A percentile compares a stretch with the other conserved stretches of the same genome.
These are phyloP conservation scores for Latrodectus geometricus DNA, from an alignment of 1,140 invertebrate genomes.

Conservation along the genomic window DNA sequence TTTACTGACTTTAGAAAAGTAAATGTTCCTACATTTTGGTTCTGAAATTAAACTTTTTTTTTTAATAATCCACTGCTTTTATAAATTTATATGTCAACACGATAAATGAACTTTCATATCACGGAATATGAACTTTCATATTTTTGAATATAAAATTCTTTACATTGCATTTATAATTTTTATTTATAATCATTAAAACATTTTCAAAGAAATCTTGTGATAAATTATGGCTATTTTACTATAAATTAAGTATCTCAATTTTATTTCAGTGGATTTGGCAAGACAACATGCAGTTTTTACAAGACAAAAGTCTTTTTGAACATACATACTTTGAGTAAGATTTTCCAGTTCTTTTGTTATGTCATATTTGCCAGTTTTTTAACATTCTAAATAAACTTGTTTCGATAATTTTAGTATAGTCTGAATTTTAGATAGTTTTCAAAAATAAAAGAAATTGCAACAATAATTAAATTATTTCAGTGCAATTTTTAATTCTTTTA, in stretches of 20 bases:
- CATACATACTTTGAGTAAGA: constrained; percentile 92
- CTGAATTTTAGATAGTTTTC: neutral
- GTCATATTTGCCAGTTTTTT: neutral
- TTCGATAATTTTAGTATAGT: neutral
- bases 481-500: too few relatives aligned
- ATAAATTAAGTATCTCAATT: constrained; percentile 16
- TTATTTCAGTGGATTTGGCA: constrained; percentile 85
- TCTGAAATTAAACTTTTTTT: too few relatives aligned
- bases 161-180: too few relatives aligned
- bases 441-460: neutral
- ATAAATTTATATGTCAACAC: too few relatives aligned
- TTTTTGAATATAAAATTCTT: too few relatives aligned
- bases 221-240: neutral
- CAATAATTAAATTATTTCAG: too few relatives aligned
- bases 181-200: too few relatives aligned
- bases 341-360: neutral
- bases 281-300: constrained; percentile 93
- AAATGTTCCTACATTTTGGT: too few relatives aligned
- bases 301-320: constrained; percentile 95
- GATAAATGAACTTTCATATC: too few relatives aligned
- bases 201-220: neutral
- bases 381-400: neutral
- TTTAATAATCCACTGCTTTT: too few relatives aligned
- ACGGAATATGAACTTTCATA: too few relatives aligned
- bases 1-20: too few relatives aligned